These are phyloP conservation scores for Numida meleagris DNA, from an alignment of 2,113 vertebrate genomes.

Conservation along the genomic window DNA sequence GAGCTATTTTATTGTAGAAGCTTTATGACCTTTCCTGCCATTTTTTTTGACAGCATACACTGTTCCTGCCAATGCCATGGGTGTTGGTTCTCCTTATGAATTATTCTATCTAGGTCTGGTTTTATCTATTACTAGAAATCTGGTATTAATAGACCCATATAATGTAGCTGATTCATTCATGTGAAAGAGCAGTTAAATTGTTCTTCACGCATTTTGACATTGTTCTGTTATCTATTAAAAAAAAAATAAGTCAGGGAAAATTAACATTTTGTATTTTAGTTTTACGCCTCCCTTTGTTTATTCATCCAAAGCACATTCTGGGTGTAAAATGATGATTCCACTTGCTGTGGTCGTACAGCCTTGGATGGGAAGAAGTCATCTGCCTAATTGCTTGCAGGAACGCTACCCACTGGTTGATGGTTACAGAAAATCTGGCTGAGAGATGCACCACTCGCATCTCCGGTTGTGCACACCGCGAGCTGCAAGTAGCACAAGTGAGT, in stretches of 20 bases:
- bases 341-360: neutral
- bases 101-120: neutral
- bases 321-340: neutral
- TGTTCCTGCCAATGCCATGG: neutral
- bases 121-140: neutral
- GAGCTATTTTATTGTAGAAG: neutral
- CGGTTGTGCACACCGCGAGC: neutral
- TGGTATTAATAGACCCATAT: neutral
- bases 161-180: neutral
- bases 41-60: neutral
- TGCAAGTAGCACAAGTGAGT: neutral
- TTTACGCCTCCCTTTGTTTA: neutral
- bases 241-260: neutral
- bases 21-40: neutral
- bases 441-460: neutral
- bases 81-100: neutral
- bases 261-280: neutral
- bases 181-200: neutral
- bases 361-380: neutral
- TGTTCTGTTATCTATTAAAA: neutral
- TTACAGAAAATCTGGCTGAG: neutral
- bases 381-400: neutral
- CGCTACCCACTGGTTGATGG: neutral
- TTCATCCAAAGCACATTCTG: neutral
- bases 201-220: neutral